These are phyloP conservation scores for Ips typographus DNA, from an alignment of 1,140 invertebrate genomes.

Conservation along the genomic window DNA sequence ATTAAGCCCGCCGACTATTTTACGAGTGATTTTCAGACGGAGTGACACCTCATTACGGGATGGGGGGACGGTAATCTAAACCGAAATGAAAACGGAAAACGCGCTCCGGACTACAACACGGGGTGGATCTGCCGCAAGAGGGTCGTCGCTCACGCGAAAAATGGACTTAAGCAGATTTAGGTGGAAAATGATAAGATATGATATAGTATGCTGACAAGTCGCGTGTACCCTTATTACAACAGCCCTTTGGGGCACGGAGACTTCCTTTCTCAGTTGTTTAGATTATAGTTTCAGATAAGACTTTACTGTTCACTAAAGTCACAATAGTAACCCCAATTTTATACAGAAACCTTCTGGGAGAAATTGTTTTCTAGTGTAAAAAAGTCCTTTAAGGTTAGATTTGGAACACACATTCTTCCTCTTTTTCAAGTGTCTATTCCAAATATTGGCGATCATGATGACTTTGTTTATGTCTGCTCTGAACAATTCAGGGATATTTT, in stretches of 20 bases:
- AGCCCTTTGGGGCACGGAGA: constrained; percentile 8
- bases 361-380: too few species aligned
- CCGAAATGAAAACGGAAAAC: constrained; percentile 38
- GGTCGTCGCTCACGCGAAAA: constrained; percentile 41
- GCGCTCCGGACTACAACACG: constrained; percentile 15
- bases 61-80: constrained; percentile 32
- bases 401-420: too few species aligned
- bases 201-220: constrained; percentile 38
- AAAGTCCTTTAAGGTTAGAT: too few species aligned
- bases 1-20: constrained; percentile 10
- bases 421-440: too few species aligned
- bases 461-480: too few species aligned
- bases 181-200: constrained; percentile 39
- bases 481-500: too few species aligned
- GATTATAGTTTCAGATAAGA: constrained; percentile 5
- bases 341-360: too few species aligned
- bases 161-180: constrained; percentile 44
- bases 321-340: too few species aligned
- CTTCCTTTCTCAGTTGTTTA: constrained; percentile 5
- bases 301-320: too few species aligned
- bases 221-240: constrained; percentile 27
- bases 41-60: constrained; percentile 25
- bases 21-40: constrained; percentile 8
- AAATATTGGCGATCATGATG: too few species aligned
- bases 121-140: constrained; percentile 19